Base-by-base conservation (phyloP, 2,888 invertebrate species). In the Stenodema calcarata region DNA sequence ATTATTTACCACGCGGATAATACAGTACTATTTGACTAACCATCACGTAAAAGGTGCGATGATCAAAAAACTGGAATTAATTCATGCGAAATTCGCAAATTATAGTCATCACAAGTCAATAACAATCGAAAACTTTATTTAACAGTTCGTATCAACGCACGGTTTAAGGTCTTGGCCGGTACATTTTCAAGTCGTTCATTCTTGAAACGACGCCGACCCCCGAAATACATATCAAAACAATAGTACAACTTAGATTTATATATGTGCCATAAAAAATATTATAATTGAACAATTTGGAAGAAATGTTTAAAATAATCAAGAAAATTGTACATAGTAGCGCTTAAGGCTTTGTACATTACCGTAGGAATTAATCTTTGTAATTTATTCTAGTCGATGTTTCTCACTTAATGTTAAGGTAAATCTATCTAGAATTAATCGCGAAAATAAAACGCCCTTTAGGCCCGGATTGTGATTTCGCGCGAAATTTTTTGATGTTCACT, bases 191-290 rank as follows among this genome's bases (percentile, higher is more conserved):
- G 18, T 62, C 23, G 23, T 18, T 62, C 47, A 54, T 1, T 69
- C 69, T 69, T 28, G 79, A 44, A 79, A 16, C 16, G 27, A 7
- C 47, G 18, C 47, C 79, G 12, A 81, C 35, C 50, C 47, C 62
- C 30, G 62, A 18, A 50, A 81, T 30, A 81, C 81, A 81, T 81
- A 81, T 81, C 81, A 81, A 81, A 42, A 23, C 30, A 54, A 62
- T 27, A 81, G 81, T 81, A 81, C 81, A 81, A 81, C 47, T 81
- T 81, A 81, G 81, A 54, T 50, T 35, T 35, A 78, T 78, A 81
- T 30, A 81, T 81, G 81, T 81, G 81, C 81, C 81, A 81, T 81
- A 81, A 81, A 18, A 78, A 41, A 75, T 35, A 70, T 78, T 41
- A 35, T 73, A 41, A 30, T 30, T 73, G 30, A 41, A 73, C 16